These are phyloP conservation scores for Monochamus alternatus DNA, from an alignment of 2,888 invertebrate species.

Conservation along the genomic window DNA sequence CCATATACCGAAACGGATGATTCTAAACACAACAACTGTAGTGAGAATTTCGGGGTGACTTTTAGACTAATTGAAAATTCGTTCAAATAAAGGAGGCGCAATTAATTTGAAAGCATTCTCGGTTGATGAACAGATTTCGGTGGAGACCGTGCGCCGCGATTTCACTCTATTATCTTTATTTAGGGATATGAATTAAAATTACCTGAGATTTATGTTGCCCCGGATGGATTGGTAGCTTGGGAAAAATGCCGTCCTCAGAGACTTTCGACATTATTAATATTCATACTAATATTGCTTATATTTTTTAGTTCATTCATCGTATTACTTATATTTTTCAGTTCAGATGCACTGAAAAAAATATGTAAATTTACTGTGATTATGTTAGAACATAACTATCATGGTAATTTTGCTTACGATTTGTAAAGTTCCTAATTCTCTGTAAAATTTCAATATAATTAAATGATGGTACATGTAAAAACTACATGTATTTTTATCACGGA, in stretches of 20 bases:
- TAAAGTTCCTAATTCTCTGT: too few species aligned
- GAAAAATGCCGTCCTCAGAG: background rate
- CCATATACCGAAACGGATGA: conserved; percentile 3
- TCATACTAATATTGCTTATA: too few species aligned
- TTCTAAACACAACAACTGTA: conserved; percentile 23
- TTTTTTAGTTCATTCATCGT: too few species aligned
- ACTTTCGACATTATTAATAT: too few species aligned
- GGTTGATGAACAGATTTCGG: conserved; percentile 49
- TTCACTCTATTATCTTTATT: conserved; percentile 17
- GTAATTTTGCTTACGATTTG: too few species aligned
- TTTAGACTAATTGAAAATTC: conserved; percentile 61
- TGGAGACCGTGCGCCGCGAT: conserved; percentile 22
- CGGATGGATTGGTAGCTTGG: background rate
- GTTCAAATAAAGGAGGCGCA: conserved; percentile 55
- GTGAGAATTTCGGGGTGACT: conserved; percentile 42
- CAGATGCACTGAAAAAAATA: too few species aligned
- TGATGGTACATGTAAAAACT: too few species aligned
- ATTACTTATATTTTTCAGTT: too few species aligned
- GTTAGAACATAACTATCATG: too few species aligned
- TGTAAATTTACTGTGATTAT: too few species aligned
- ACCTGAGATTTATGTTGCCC: conserved; percentile 1
- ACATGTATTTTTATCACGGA: too few species aligned
- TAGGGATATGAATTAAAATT: conserved; percentile 22
- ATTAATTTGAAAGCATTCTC: conserved; percentile 57
- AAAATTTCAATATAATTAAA: too few species aligned